phyloP scores from a whole-genome alignment of 2,113 vertebrate species.

The Danio rerio region DNA sequence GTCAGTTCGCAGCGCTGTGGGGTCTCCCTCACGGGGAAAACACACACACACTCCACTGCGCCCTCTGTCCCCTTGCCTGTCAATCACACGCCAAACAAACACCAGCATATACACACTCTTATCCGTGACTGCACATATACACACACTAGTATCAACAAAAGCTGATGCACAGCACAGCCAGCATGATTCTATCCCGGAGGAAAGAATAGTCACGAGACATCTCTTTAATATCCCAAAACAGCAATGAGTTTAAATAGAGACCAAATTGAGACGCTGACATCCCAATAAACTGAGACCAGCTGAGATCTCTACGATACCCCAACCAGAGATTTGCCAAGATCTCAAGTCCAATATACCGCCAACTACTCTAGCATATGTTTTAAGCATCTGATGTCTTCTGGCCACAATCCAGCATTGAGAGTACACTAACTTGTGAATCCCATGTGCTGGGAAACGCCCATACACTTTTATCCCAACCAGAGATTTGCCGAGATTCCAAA shows the following conservation, averaged over 20 bases:
- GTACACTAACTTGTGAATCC: no score
- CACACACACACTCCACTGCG: constrained; percentile 64
- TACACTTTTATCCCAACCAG: no score
- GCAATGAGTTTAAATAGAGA: constrained; percentile 1
- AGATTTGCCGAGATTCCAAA: no score
- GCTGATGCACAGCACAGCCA: neutral
- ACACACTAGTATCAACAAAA: neutral
- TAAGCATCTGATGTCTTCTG: neutral
- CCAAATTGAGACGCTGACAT: neutral
- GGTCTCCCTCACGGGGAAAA: constrained; percentile 64
- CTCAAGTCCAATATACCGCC: neutral
- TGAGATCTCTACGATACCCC: neutral
- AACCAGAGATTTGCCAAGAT: neutral
- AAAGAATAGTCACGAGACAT: neutral
- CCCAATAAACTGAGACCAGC: no score
- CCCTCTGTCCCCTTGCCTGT: constrained; percentile 66
- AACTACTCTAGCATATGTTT: no score
- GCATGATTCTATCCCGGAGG: constrained; percentile 6
- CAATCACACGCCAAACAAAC: constrained; percentile 58
- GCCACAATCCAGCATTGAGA: no score
- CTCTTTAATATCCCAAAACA: neutral
- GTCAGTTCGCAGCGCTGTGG: constrained; percentile 63
- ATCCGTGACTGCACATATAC: neutral
- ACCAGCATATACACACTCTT: neutral
- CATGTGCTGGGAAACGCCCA: no score